phyloP scores from a whole-genome alignment of 35 echinoderm and acorn worm genomes.

The Stichopus chloronotus region DNA sequence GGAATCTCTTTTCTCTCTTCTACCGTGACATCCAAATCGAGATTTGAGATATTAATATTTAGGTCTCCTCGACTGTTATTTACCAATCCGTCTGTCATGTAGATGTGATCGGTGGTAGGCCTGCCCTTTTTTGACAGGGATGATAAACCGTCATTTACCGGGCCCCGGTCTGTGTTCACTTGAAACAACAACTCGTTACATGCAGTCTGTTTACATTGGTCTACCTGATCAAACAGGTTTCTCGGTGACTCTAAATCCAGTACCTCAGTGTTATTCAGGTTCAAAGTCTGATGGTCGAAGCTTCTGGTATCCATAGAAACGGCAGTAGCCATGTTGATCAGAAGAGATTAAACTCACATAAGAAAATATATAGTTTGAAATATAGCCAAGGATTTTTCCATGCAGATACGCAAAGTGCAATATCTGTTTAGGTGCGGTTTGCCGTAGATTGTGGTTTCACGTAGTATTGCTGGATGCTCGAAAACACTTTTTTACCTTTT shows the following conservation, averaged over 20 bases:
- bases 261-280: neutral
- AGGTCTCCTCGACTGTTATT: neutral
- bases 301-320: neutral
- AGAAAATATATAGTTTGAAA: neutral
- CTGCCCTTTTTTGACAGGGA: neutral
- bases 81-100: slow-evolving; percentile 12
- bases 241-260: neutral
- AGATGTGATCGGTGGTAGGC: neutral
- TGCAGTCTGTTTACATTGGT: neutral
- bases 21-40: neutral
- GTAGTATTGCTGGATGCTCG: too few relatives aligned
- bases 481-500: too few relatives aligned
- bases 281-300: slow-evolving; percentile 27
- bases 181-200: slow-evolving; percentile 17
- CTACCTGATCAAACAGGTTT: neutral
- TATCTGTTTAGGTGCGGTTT: too few relatives aligned
- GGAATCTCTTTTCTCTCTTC: neutral
- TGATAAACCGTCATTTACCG: neutral
- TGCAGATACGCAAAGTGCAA: too few relatives aligned
- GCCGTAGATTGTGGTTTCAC: too few relatives aligned
- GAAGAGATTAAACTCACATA: neutral
- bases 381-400: too few relatives aligned
- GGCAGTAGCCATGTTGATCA: neutral
- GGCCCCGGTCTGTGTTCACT: neutral
- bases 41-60: too few relatives aligned